Percentiles rank a stretch among this genome's conserved stretches.
Conservation (phyloP, 2,113 vertebrate species). For the Quiscalus mexicanus region DNA sequence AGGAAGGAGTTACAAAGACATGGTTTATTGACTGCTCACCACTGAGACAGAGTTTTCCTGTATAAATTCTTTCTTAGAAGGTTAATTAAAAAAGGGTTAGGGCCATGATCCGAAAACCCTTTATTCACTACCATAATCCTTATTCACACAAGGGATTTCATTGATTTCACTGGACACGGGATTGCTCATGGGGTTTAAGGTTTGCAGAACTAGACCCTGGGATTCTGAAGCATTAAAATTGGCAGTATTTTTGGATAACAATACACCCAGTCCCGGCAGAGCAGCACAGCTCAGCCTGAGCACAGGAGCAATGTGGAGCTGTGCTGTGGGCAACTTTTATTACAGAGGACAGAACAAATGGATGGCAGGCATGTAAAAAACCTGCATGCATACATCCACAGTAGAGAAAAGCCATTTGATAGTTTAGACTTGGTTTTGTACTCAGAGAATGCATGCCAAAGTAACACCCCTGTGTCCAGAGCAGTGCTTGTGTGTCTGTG, state of each 20-base stretch:
- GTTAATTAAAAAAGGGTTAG: slow-evolving; percentile 50
- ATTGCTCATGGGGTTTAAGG: background rate
- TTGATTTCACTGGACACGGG: background rate
- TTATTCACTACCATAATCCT: slow-evolving; percentile 12
- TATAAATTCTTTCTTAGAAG: slow-evolving; percentile 27
- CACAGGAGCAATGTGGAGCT: background rate
- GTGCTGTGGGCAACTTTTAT: background rate
- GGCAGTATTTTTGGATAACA: background rate
- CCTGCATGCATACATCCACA: fast-evolving
- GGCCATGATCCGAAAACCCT: background rate
- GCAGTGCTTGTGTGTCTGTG: fast-evolving
- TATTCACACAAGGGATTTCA: slow-evolving; percentile 19
- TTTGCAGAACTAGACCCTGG: background rate
- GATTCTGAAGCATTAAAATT: background rate
- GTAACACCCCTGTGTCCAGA: background rate
- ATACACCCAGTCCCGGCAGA: background rate
- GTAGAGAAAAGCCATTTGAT: background rate
- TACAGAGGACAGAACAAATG: background rate
- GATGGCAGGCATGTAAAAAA: background rate
- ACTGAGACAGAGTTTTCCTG: slow-evolving; percentile 23
- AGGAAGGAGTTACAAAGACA: slow-evolving; percentile 49
- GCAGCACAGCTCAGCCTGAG: background rate
- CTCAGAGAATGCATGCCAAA: fast-evolving
- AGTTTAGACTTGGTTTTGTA: background rate
- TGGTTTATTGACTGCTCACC: slow-evolving; percentile 46